Base-by-base conservation (phyloP, 2,797 vertebrate species). In the Bufotes viridis region DNA sequence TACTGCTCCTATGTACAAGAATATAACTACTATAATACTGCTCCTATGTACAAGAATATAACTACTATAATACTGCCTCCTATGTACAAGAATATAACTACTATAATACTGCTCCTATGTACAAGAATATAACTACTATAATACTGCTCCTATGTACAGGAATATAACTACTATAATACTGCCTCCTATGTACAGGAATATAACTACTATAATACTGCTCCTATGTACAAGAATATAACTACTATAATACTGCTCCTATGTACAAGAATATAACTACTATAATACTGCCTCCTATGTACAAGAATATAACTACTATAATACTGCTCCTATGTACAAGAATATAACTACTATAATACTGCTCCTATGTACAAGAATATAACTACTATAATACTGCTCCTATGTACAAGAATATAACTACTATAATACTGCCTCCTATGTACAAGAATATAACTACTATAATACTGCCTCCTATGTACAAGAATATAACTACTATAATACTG, bases 231-330 rank as follows among this genome's bases (percentile, higher is more conserved):
- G 69, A 72, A 72, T 34, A 72, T 72, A 72, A 72, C 63, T 67
- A 26, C 63, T 67, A 67, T 67, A 67, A 67, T 67, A 67, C 22
- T 67, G n/a, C n/a, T 14, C 65, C 65, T 26, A 67, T 67, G n/a
- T 67, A 67, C 72, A 51, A 13, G 42, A 75, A 75, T 49, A 75
- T 69, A 69, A 69, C 67, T 69, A 69, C 67, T 69, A 69, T 69
- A 69, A 69, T 69, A 69, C 24, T 69, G 24, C 67, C 58, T 29
- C 18, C 72, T 75, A 72, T 72, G 15, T 72, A 72, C 69, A 72
- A 20, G 69, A 72, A 72, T 72, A 72, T 72, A 72, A 72, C 69
- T 72, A 72, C 69, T 72, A 72, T 72, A 72, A 72, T 72, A 72
- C 69, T 42, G 29, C 69, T 11, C 69, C 69, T 72, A 72, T 42